Base-by-base conservation (phyloP, 2,797 vertebrate species). In the Serranus cabrilla region DNA sequence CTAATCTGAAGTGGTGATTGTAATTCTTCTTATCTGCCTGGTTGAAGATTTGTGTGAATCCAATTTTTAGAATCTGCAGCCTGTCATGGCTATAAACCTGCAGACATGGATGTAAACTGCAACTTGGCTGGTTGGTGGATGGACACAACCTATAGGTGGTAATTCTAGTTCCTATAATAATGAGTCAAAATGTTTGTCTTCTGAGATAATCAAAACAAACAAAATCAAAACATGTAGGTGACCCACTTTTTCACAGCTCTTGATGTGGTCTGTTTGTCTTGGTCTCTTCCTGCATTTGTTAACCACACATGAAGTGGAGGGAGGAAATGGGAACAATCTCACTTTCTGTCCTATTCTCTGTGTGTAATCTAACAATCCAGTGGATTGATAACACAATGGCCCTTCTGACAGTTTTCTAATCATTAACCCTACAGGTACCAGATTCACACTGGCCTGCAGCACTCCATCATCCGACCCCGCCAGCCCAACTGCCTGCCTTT, bases 401-500 rank as follows among this genome's bases (percentile, higher is more conserved):
- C 42, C 5, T 1, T 46, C 12, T 82, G 45, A 74, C 31, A 17
- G 2, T 74, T 56, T 76, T 43, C 37, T 18, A 52, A 64, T 78
- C 12, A 20, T 65, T 49, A 14, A 63, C 16, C 59, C n/a, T 50
- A 43, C 78, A 99, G 98, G 94, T 99, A 99, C 83, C 98, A 99
- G 92, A 99, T 99, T 89, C 98, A 99, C 76, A 99, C 98, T 0
- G 98, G 98, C 12, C 93, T 99, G 49, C 98, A 99, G 87, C 98
- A 99, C 87, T 99, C 98, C 63, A 99, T 99, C 82, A 99, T 99
- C 87, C 96, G 97, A 25, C 97, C 97, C 3, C 95, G 96, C 43
- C 98, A 99, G 87, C 98, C 98, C 75, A 99, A 96, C 93, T 99
- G 98, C 91, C 88, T 99, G 76, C 98, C 98, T 27, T 95, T 99